phyloP scores from a whole-genome alignment of 2,797 vertebrate genomes.

The Trachops cirrhosus region DNA sequence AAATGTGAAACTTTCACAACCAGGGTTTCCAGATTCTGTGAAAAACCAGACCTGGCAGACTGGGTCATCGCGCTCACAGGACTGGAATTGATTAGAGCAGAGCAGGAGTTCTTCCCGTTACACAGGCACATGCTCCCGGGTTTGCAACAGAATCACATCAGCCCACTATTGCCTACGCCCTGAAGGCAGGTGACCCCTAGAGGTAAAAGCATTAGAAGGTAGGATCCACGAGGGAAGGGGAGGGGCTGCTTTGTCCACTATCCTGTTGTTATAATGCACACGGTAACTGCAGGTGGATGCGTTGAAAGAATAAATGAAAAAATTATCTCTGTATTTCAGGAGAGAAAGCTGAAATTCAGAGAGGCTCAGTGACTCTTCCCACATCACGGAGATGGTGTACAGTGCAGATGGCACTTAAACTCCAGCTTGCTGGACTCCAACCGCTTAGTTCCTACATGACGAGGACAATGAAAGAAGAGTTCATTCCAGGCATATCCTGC shows the following conservation, averaged over 20 bases:
- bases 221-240: not conserved
- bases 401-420: not conserved
- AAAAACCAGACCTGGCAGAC: not conserved
- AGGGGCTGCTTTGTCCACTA: not conserved
- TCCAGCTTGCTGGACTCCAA: no score
- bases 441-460: not conserved
- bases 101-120: not conserved
- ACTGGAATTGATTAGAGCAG: not conserved
- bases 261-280: not conserved
- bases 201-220: not conserved
- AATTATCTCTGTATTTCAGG: not conserved
- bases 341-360: not conserved
- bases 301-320: not conserved
- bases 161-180: no score
- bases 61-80: no score
- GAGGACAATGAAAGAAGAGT: not conserved
- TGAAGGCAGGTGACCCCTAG: fast-evolving
- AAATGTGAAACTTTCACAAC: not conserved
- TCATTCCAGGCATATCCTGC: not conserved
- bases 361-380: not conserved
- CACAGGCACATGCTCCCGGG: fast-evolving
- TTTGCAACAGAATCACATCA: not conserved
- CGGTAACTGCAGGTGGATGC: not conserved
- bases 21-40: not conserved
- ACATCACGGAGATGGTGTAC: not conserved